Evolutionary conservation across 2,113 vertebrate genomes (phyloP).

Genomic region (Scomber scombrus): DNA sequence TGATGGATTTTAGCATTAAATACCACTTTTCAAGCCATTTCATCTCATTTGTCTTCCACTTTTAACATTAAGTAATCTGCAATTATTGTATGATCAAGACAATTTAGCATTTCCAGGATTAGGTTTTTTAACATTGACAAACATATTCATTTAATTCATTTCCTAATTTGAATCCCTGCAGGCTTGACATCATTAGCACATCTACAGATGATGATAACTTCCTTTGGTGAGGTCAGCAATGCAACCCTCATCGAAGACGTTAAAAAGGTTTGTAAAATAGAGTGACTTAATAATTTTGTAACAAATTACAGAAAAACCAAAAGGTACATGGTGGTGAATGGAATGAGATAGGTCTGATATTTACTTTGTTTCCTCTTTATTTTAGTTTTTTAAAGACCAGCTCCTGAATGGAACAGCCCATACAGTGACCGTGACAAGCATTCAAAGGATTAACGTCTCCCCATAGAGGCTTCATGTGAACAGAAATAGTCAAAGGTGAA

Average conservation of each 20-base stretch:
- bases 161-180: background rate
- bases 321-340: background rate
- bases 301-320: background rate
- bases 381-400: conserved; percentile 41
- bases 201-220: conserved; percentile 42
- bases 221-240: conserved; percentile 32
- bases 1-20: no score
- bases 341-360: background rate
- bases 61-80: no score
- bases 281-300: background rate
- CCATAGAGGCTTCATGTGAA: background rate
- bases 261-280: conserved; percentile 40
- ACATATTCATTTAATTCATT: background rate
- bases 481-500: background rate
- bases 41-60: no score
- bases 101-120: no score
- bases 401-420: conserved; percentile 11
- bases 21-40: no score
- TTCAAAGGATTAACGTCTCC: background rate
- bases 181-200: background rate
- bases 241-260: conserved; percentile 12
- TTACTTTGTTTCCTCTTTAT: conserved; percentile 25
- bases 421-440: background rate
- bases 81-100: no score
- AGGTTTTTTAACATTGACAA: no score